Evolutionary conservation across 2,888 invertebrate genomes (phyloP).

Genomic region (Melanargia galathea): DNA sequence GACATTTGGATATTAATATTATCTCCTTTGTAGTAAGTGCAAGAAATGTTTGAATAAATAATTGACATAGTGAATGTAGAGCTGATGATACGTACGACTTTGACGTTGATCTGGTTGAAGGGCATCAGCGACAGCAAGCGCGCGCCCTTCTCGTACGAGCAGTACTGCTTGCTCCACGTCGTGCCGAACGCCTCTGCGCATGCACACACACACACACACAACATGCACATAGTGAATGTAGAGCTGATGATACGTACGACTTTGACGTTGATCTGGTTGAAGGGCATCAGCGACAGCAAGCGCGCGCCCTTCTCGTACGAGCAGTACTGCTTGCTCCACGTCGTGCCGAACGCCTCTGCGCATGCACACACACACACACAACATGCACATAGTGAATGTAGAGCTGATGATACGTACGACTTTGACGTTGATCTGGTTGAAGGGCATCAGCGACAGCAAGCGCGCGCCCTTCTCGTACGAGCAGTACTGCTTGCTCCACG

Average conservation of each 20-base stretch:
- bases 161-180: conserved; percentile 22
- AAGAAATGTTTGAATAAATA: too few species aligned
- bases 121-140: background rate
- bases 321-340: conserved; percentile 99
- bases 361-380: too few species aligned
- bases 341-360: too few species aligned
- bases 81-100: background rate
- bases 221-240: conserved; percentile 82
- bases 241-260: conserved; percentile 91
- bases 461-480: background rate
- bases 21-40: too few species aligned
- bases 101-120: conserved; percentile 8
- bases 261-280: conserved; percentile 96
- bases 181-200: too few species aligned
- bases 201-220: too few species aligned
- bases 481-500: too few species aligned
- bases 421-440: too few species aligned
- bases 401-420: conserved; percentile 95
- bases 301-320: conserved; percentile 93
- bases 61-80: too few species aligned
- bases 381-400: too few species aligned
- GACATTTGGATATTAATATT: too few species aligned
- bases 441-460: conserved; percentile 77
- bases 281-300: conserved; percentile 95
- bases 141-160: background rate